These are phyloP conservation scores for Venturia canescens DNA, from an alignment of 1,140 invertebrate genomes.

Conservation along the genomic window DNA sequence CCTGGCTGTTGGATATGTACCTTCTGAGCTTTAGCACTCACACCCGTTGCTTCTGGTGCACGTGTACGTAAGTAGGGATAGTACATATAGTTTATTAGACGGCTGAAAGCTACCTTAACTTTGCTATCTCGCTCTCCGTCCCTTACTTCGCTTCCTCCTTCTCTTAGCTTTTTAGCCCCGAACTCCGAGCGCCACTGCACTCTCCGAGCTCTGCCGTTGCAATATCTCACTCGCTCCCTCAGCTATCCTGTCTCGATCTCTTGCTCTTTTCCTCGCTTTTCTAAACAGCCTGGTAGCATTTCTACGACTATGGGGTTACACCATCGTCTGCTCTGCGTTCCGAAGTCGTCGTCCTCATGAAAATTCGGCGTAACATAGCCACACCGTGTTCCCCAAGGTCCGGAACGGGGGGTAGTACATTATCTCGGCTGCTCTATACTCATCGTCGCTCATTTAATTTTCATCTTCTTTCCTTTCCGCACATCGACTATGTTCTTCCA, in stretches of 20 bases:
- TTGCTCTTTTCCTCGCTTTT: background rate
- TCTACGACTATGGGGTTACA: background rate
- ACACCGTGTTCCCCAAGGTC: background rate
- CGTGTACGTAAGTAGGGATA: constrained; percentile 45
- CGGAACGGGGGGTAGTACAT: constrained; percentile 23
- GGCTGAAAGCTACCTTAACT: constrained; percentile 47
- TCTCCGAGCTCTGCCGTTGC: constrained; percentile 1
- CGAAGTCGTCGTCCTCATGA: constrained; percentile 8
- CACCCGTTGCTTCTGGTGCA: constrained; percentile 32
- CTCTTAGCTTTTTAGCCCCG: background rate
- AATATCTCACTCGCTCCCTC: background rate
- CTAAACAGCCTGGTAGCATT: background rate
- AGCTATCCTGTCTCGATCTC: background rate
- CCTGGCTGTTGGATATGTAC: constrained; percentile 19
- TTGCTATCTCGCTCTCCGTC: constrained; percentile 21
- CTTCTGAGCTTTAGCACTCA: background rate
- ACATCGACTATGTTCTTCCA: background rate
- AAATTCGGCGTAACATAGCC: constrained; percentile 46
- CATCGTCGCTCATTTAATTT: background rate
- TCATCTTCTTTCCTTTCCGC: background rate
- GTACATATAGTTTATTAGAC: constrained; percentile 57
- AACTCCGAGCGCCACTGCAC: background rate
- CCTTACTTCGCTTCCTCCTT: constrained; percentile 2
- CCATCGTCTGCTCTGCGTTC: background rate
- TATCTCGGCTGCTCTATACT: background rate